phyloP scores from a whole-genome alignment of 2,888 invertebrate species.

The Phortica magna region DNA sequence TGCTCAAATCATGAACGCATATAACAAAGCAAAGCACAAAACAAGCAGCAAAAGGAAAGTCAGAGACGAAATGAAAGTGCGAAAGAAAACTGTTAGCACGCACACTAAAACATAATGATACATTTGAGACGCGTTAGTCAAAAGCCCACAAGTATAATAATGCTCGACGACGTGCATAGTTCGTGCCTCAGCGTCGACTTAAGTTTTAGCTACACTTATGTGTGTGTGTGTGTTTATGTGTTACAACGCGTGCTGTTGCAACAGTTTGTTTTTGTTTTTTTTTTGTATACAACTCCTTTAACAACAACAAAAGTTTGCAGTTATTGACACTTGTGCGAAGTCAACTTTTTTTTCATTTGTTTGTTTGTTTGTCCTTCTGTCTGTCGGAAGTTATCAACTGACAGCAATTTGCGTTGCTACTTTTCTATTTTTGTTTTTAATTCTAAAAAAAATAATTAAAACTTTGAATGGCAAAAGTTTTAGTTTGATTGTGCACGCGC shows the following conservation, averaged over 20 bases:
- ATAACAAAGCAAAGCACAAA: no score
- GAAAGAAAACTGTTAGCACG: conserved; percentile 22
- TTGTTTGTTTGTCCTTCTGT: background rate
- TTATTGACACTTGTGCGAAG: conserved; percentile 16
- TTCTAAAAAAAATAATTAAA: background rate
- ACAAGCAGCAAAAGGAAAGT: background rate
- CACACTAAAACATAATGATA: conserved; percentile 30
- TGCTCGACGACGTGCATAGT: background rate
- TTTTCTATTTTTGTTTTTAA: no score
- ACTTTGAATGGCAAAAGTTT: background rate
- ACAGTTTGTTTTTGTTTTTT: background rate
- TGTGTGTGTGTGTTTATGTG: background rate
- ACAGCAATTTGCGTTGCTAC: background rate
- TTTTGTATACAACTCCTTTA: background rate
- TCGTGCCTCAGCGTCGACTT: background rate
- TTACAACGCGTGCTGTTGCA: background rate
- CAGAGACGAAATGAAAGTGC: background rate
- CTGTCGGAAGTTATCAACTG: background rate
- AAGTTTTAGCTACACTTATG: background rate
- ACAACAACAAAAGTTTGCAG: background rate
- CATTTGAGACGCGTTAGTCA: conserved; percentile 22
- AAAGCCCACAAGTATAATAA: conserved; percentile 22
- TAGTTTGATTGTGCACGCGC: background rate
- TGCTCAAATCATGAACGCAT: no score
- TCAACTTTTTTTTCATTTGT: background rate